Evolutionary conservation across 2,113 vertebrate genomes (phyloP).

Genomic region (Megaleporinus macrocephalus): DNA sequence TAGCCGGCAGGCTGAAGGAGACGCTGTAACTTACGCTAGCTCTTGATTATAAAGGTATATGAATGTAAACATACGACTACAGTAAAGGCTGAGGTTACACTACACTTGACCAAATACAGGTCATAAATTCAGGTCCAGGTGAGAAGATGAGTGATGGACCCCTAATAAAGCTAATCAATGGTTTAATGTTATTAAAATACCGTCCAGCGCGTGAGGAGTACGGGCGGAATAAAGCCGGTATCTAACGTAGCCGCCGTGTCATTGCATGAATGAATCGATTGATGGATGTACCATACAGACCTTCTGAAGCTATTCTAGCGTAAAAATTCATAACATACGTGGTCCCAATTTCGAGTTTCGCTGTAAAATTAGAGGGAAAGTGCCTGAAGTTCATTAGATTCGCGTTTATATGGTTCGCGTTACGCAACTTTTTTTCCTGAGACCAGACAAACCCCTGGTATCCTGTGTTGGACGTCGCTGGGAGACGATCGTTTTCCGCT

Average conservation of each 20-base stretch:
- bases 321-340: too few relatives aligned
- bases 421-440: not conserved
- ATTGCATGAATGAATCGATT: not conserved
- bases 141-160: not conserved
- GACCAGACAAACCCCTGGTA: not conserved
- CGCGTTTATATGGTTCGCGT: not conserved
- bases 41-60: too few relatives aligned
- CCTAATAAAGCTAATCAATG: too few relatives aligned
- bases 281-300: too few relatives aligned
- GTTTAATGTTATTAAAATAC: not conserved
- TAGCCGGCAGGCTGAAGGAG: too few relatives aligned
- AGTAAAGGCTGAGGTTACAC: not conserved
- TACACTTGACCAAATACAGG: not conserved
- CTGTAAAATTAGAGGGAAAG: not conserved
- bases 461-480: not conserved
- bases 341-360: too few relatives aligned
- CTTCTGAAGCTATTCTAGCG: too few relatives aligned
- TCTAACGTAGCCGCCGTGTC: not conserved
- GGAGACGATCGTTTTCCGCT: not conserved
- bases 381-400: not conserved
- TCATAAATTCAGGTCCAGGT: not conserved
- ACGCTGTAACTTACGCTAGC: too few relatives aligned
- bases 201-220: too few relatives aligned
- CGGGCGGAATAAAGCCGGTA: too few relatives aligned
- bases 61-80: too few relatives aligned